phyloP scores from a whole-genome alignment of 1,140 invertebrate species.

The Arctopsyche grandis region DNA sequence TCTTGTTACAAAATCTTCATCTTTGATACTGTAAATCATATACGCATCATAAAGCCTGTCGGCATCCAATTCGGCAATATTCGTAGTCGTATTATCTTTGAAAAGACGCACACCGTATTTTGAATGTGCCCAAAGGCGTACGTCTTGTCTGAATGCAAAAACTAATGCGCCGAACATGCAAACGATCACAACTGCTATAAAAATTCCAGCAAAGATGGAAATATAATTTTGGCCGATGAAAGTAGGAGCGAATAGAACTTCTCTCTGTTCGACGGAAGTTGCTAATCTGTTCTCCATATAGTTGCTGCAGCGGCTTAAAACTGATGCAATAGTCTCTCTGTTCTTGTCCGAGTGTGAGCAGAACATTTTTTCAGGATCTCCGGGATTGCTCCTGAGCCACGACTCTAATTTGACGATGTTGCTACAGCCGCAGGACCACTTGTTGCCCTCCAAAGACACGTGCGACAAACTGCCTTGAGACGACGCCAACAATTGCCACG shows the following conservation, averaged over 20 bases:
- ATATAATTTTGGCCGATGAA: slow-evolving; percentile 71
- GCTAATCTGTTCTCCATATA: slow-evolving; percentile 71
- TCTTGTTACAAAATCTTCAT: slow-evolving; percentile 82
- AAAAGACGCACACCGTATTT: slow-evolving; percentile 79
- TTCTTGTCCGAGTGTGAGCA: slow-evolving; percentile 66
- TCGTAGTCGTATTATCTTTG: slow-evolving; percentile 66
- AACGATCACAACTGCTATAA: slow-evolving; percentile 78
- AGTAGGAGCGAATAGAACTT: slow-evolving; percentile 67
- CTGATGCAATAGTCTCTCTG: slow-evolving; percentile 69
- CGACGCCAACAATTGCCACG: slow-evolving; percentile 73
- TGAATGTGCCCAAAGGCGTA: slow-evolving; percentile 78
- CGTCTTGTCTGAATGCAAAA: slow-evolving; percentile 80
- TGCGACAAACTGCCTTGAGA: slow-evolving; percentile 68
- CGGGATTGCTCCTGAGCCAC: slow-evolving; percentile 72
- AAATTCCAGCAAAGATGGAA: slow-evolving; percentile 76
- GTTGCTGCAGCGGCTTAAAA: slow-evolving; percentile 71
- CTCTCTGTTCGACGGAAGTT: slow-evolving; percentile 71
- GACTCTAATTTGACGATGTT: slow-evolving; percentile 72
- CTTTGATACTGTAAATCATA: slow-evolving; percentile 86
- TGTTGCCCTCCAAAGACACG: slow-evolving; percentile 75
- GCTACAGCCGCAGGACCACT: slow-evolving; percentile 79
- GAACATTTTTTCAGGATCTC: slow-evolving; percentile 70
- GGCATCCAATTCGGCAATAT: slow-evolving; percentile 70
- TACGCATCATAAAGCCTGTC: slow-evolving; percentile 88
- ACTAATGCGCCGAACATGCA: slow-evolving; percentile 75